Evolutionary conservation across 2,113 vertebrate species (phyloP).

Genomic region (Sprattus sprattus): DNA sequence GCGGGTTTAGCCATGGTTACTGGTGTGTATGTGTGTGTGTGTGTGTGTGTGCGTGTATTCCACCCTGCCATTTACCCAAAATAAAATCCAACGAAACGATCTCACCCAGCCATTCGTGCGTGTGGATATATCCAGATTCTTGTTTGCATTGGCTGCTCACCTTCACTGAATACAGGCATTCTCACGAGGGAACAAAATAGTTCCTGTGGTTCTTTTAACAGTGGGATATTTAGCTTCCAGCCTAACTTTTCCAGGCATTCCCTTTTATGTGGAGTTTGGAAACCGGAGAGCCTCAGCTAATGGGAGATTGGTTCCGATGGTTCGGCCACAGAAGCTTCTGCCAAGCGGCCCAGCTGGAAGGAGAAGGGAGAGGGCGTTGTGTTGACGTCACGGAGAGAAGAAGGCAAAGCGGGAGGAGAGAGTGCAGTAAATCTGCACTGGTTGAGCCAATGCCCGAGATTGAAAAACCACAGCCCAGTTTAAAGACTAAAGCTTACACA

Average conservation of each 20-base stretch:
- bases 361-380: slow-evolving; percentile 11
- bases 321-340: background rate
- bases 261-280: too few species aligned
- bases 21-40: background rate
- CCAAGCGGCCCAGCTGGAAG: slow-evolving; percentile 11
- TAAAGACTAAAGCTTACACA: background rate
- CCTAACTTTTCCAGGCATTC: background rate
- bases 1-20: background rate
- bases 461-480: slow-evolving; percentile 3
- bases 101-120: background rate
- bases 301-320: background rate
- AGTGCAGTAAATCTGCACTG: background rate
- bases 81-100: background rate
- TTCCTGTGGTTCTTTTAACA: background rate
- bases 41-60: background rate
- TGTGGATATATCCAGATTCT: background rate
- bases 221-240: background rate
- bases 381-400: background rate
- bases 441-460: background rate
- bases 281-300: background rate
- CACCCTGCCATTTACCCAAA: background rate
- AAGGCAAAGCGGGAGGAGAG: background rate
- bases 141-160: background rate
- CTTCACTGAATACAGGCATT: background rate
- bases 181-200: background rate